These are phyloP conservation scores for Toxotes lorentzi DNA, from an alignment of 2,797 vertebrate species.

Conservation along the genomic window DNA sequence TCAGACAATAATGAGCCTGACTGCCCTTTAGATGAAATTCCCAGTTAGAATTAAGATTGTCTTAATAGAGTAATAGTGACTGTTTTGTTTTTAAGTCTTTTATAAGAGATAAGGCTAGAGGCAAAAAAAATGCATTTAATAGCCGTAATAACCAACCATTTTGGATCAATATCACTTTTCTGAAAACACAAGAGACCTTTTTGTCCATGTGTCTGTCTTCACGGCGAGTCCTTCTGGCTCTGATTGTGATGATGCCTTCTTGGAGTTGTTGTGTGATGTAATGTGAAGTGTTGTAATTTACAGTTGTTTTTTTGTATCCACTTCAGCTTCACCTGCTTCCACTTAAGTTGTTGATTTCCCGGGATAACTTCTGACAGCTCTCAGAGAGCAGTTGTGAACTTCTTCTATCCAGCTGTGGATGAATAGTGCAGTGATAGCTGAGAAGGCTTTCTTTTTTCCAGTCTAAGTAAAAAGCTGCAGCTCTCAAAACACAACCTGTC, in stretches of 20 bases:
- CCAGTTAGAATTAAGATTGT: neutral
- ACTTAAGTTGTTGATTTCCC: constrained; percentile 59
- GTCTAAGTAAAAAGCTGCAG: constrained; percentile 14
- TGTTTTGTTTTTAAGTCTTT: neutral
- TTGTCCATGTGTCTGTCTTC: neutral
- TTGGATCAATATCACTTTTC: neutral
- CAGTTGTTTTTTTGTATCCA: constrained; percentile 37
- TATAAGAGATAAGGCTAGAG: neutral
- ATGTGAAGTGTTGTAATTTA: constrained; percentile 60
- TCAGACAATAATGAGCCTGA: neutral
- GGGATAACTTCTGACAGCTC: constrained; percentile 44
- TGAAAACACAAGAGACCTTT: constrained; percentile 2
- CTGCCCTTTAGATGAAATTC: neutral
- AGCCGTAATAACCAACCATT: constrained; percentile 6
- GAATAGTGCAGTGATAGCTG: constrained; percentile 52
- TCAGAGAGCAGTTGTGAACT: constrained; percentile 34
- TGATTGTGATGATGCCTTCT: constrained; percentile 22
- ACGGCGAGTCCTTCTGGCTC: neutral
- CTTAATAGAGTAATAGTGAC: neutral
- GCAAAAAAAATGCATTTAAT: neutral
- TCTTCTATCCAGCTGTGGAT: constrained; percentile 61
- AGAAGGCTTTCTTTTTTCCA: constrained; percentile 20
- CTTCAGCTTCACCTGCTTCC: constrained; percentile 69
- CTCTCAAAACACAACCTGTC: constrained; percentile 2
- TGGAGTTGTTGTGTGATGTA: constrained; percentile 43